Evolutionary conservation across 2,113 vertebrate genomes (phyloP).

Genomic region (Garra rufa): DNA sequence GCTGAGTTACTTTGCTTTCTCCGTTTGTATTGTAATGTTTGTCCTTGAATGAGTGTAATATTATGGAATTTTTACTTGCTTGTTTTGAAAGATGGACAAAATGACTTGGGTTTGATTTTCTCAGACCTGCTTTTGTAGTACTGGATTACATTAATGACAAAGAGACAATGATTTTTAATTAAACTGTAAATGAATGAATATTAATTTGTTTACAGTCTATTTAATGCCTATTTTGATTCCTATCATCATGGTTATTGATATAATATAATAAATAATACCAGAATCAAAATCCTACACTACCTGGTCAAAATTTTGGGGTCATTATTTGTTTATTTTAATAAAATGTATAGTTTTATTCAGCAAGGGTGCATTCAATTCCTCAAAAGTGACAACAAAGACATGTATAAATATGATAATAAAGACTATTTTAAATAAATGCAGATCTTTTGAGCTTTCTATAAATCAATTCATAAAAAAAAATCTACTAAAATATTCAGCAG

Average conservation of each 20-base stretch:
- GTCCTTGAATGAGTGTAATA: constrained; percentile 70
- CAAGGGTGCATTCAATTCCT: background rate
- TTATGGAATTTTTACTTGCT: constrained; percentile 71
- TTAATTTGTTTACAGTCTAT: constrained; percentile 1
- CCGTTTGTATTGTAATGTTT: constrained; percentile 64
- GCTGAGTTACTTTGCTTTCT: constrained; percentile 75
- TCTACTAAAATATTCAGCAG: background rate
- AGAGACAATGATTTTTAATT: constrained; percentile 65
- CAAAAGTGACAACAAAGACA: background rate
- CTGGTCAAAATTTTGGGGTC: background rate
- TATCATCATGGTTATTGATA: background rate
- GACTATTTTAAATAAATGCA: background rate
- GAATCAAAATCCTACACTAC: background rate
- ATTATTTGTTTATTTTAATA: background rate
- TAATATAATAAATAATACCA: background rate
- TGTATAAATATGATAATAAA: background rate
- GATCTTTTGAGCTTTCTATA: background rate
- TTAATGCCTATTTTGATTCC: background rate
- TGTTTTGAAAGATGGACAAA: constrained; percentile 62
- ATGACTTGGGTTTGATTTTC: constrained; percentile 78
- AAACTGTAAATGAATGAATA: constrained; percentile 53
- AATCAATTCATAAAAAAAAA: background rate
- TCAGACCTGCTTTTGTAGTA: constrained; percentile 79
- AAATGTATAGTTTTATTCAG: background rate
- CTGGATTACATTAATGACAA: constrained; percentile 65